Evolutionary conservation across 2,113 vertebrate species (phyloP).

Genomic region (Nannobrachium achirus): DNA sequence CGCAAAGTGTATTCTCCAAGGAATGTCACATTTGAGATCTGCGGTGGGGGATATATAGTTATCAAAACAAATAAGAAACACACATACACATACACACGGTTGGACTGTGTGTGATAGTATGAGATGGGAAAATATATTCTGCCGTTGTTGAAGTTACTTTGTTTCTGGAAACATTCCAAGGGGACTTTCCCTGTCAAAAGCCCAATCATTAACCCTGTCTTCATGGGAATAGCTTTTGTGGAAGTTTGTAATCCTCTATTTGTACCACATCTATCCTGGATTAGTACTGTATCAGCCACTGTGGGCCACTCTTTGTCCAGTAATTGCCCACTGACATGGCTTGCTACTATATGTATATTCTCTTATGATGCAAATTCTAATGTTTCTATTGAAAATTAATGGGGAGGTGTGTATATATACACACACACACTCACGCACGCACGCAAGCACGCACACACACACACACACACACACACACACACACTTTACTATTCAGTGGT

Average conservation of each 20-base stretch:
- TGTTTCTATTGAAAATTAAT: too few relatives aligned
- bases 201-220: neutral
- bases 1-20: constrained; percentile 40
- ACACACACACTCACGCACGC: too few relatives aligned
- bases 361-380: too few relatives aligned
- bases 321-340: too few relatives aligned
- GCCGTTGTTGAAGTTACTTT: neutral
- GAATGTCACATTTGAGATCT: constrained; percentile 37
- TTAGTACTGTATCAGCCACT: too few relatives aligned
- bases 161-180: neutral
- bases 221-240: neutral
- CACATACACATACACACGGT: too few relatives aligned
- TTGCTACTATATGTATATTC: too few relatives aligned
- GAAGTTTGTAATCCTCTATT: neutral
- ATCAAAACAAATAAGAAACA: constrained; percentile 31
- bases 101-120: neutral
- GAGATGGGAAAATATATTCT: constrained; percentile 6
- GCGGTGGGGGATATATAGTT: constrained; percentile 9
- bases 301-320: too few relatives aligned
- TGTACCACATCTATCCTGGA: neutral
- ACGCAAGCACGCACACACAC: too few relatives aligned
- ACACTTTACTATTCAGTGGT: too few relatives aligned
- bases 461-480: too few relatives aligned
- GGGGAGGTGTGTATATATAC: too few relatives aligned
- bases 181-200: neutral